Evolutionary conservation across 2,797 vertebrate species (phyloP).

Genomic region (Brachyrhaphis roseni): DNA sequence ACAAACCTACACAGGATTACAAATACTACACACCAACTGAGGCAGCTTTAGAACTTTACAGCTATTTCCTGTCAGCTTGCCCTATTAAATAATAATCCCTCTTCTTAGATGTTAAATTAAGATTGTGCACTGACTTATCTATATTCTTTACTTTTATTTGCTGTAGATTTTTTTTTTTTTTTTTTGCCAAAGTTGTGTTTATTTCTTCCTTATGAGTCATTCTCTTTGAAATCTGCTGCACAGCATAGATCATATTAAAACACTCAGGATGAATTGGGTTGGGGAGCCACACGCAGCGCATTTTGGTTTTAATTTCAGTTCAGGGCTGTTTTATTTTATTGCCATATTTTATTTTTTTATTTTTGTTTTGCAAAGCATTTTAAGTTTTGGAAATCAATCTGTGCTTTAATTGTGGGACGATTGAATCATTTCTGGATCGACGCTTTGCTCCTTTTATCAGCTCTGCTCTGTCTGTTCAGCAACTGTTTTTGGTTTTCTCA

Average conservation of each 20-base stretch:
- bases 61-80: background rate
- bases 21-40: background rate
- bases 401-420: background rate
- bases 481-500: constrained; percentile 38
- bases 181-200: background rate
- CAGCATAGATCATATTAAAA: background rate
- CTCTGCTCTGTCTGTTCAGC: constrained; percentile 31
- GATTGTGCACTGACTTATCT: background rate
- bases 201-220: background rate
- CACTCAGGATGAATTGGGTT: background rate
- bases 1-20: background rate
- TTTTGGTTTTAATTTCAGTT: background rate
- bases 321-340: background rate
- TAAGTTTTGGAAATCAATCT: constrained; percentile 1
- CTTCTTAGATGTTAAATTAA: background rate
- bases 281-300: background rate
- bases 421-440: constrained; percentile 5
- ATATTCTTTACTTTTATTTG: background rate
- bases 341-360: background rate
- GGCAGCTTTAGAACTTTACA: background rate
- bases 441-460: constrained; percentile 38
- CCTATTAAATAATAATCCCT: background rate
- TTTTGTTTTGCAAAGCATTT: background rate
- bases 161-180: too few species aligned
- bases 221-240: constrained; percentile 8